phyloP scores from a whole-genome alignment of 2,797 vertebrate species.

The Rhadinocentrus ornatus region DNA sequence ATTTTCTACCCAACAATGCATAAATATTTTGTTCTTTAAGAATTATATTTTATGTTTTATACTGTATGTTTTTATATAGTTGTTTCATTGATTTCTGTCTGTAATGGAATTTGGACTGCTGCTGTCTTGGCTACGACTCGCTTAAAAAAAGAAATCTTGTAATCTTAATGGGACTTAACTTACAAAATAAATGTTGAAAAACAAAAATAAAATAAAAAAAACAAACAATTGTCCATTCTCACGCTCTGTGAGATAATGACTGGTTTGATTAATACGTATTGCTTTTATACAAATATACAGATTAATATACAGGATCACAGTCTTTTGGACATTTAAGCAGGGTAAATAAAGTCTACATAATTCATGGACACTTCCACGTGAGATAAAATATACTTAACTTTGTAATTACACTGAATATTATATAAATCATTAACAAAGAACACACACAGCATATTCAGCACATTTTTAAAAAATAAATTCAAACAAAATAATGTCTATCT shows the following conservation, averaged over 20 bases:
- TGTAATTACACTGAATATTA: constrained; percentile 15
- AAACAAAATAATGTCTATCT: background rate
- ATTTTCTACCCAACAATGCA: constrained; percentile 39
- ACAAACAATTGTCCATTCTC: constrained; percentile 12
- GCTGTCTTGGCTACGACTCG: too few species aligned
- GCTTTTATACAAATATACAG: constrained; percentile 71
- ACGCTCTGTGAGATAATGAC: constrained; percentile 13
- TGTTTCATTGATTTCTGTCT: too few species aligned
- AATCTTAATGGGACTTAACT: too few species aligned
- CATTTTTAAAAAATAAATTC: constrained; percentile 15
- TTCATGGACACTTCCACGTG: constrained; percentile 22
- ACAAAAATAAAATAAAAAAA: too few species aligned
- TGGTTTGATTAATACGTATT: constrained; percentile 20
- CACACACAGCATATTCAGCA: constrained; percentile 12
- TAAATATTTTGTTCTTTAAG: constrained; percentile 8
- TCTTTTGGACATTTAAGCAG: constrained; percentile 32
- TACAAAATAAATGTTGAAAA: too few species aligned
- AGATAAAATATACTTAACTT: constrained; percentile 20
- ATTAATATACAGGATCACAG: constrained; percentile 51
- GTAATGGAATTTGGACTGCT: too few species aligned
- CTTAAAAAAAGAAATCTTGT: too few species aligned
- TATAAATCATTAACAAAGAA: constrained; percentile 21
- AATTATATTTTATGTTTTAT: too few species aligned
- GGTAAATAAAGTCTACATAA: constrained; percentile 22
- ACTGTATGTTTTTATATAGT: too few species aligned